Percentiles rank a stretch among this genome's conserved stretches.
Evolutionary conservation across 1,140 invertebrate species (phyloP).

Genomic region (Cyphomyrmex costatus): DNA sequence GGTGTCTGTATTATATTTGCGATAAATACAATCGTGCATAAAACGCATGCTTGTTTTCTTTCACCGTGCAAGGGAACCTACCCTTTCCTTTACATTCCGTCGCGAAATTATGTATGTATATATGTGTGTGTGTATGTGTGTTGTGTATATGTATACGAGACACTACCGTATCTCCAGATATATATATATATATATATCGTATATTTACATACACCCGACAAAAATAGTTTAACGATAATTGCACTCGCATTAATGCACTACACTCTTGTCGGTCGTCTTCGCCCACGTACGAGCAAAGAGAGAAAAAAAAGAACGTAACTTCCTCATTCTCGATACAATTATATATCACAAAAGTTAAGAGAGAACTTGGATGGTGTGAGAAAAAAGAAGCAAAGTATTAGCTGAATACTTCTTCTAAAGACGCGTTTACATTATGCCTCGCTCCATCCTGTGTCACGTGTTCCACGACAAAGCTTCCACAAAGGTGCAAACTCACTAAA

Average conservation of each 20-base stretch:
- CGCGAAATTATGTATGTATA: conserved; percentile 28
- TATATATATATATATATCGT: conserved; percentile 31
- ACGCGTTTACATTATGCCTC: conserved; percentile 5
- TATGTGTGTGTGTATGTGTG: conserved; percentile 52
- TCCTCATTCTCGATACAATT: conserved; percentile 48
- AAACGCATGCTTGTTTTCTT: conserved; percentile 15
- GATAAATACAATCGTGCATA: conserved; percentile 46
- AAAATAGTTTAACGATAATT: conserved; percentile 71
- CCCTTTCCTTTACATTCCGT: not conserved
- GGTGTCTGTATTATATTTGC: conserved; percentile 19
- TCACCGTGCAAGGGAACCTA: not conserved
- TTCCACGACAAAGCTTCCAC: not conserved
- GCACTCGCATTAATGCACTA: conserved; percentile 70
- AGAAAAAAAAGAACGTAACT: conserved; percentile 55
- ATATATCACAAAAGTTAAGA: conserved; percentile 72
- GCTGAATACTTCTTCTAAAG: conserved; percentile 2
- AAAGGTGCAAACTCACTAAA: not conserved
- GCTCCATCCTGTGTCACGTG: not conserved
- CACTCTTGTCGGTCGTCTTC: conserved; percentile 11
- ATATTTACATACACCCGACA: conserved; percentile 74
- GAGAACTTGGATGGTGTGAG: conserved; percentile 2
- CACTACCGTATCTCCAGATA: no score
- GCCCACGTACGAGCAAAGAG: conserved; percentile 41
- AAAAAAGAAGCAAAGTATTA: conserved; percentile 4
- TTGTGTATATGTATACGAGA: conserved; percentile 64